These are phyloP conservation scores for Sylvietta virens DNA, from an alignment of 2,113 vertebrate genomes.

Conservation along the genomic window DNA sequence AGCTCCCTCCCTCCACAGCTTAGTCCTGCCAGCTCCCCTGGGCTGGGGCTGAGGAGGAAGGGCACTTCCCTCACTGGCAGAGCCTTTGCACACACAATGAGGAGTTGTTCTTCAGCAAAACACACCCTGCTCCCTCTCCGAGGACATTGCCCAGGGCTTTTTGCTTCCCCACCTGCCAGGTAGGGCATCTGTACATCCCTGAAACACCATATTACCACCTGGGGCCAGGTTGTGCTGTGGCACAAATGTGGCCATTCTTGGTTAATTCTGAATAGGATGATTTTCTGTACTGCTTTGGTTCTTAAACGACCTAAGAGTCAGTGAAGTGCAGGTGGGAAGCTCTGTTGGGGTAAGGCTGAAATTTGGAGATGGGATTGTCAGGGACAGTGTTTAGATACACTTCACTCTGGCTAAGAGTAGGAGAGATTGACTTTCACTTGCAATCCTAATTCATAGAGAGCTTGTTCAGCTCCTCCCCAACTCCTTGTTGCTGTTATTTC, in stretches of 20 bases:
- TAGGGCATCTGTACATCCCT: background rate
- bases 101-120: background rate
- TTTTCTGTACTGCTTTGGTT: background rate
- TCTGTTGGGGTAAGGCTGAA: background rate
- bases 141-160: background rate
- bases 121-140: background rate
- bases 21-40: background rate
- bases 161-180: background rate
- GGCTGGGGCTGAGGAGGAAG: background rate
- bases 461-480: background rate
- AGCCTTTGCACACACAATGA: background rate
- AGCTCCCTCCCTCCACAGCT: background rate
- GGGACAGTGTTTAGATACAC: background rate
- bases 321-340: background rate
- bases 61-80: too few relatives aligned
- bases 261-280: background rate
- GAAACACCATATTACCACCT: fast-evolving
- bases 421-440: background rate
- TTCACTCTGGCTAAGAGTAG: background rate
- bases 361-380: background rate
- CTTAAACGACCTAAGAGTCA: background rate
- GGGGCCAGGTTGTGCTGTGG: background rate
- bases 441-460: background rate
- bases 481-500: background rate
- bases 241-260: too few relatives aligned